Percentiles rank a stretch among this genome's conserved stretches.
Conservation (phyloP, 2,888 invertebrate species). For the Tryphoninae sp. region DNA sequence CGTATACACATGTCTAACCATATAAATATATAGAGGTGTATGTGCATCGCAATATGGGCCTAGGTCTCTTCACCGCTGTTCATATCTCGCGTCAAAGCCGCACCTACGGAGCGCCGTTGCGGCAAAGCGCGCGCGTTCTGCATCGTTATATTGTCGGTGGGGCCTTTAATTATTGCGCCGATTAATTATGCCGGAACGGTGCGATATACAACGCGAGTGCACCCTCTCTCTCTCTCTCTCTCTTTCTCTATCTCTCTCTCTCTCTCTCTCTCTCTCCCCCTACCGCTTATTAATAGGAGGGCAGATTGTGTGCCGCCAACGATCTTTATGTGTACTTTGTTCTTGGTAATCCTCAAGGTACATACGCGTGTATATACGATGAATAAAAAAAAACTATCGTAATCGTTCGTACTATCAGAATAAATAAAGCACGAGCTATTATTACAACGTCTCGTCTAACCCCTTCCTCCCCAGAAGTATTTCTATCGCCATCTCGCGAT, state of each 20-base stretch:
- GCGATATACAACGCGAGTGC: slow-evolving; percentile 53
- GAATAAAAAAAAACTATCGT: slow-evolving; percentile 13
- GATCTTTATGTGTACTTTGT: slow-evolving; percentile 49
- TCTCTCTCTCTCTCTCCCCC: neutral
- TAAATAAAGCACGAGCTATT: neutral
- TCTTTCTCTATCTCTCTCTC: neutral
- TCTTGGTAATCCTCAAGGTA: slow-evolving; percentile 7
- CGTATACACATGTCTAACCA: neutral
- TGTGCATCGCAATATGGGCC: neutral
- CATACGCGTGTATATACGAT: neutral
- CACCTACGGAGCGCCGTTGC: slow-evolving; percentile 53
- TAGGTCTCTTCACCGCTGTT: slow-evolving; percentile 18
- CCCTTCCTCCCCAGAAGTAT: neutral
- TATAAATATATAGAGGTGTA: neutral
- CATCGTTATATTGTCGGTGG: slow-evolving; percentile 57
- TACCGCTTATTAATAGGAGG: slow-evolving; percentile 55
- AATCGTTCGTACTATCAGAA: slow-evolving; percentile 30
- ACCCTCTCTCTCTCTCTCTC: neutral
- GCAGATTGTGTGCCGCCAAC: slow-evolving; percentile 36
- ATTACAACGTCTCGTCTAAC: slow-evolving; percentile 7
- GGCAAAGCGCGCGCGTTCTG: slow-evolving; percentile 30
- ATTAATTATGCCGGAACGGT: slow-evolving; percentile 64
- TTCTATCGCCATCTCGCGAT: neutral
- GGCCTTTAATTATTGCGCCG: slow-evolving; percentile 63
- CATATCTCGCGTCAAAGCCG: slow-evolving; percentile 51